Evolutionary conservation across 2,888 invertebrate genomes (phyloP).

Genomic region (Sthenelais limicola): DNA sequence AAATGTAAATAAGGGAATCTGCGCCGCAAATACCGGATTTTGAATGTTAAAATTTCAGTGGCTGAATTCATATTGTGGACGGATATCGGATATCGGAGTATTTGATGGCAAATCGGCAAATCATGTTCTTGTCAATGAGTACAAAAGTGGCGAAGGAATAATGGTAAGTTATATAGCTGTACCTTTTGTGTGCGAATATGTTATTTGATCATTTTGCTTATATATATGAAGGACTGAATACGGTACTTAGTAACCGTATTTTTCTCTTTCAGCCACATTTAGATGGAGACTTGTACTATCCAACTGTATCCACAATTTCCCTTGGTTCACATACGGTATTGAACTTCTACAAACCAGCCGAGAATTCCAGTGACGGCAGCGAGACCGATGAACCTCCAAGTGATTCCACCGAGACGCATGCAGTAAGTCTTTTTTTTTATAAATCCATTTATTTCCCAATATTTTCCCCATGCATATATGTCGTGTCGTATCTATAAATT

Average conservation of each 20-base stretch:
- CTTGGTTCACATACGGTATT: slow-evolving; percentile 93
- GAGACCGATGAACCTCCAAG: background rate
- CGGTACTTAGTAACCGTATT: slow-evolving; percentile 14
- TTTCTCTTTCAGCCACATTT: slow-evolving; percentile 82
- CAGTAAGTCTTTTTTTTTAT: no score
- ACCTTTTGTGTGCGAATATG: background rate
- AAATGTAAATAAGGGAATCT: no score
- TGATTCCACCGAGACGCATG: no score
- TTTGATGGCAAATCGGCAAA: slow-evolving; percentile 86
- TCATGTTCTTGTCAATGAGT: slow-evolving; percentile 96
- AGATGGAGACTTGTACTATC: slow-evolving; percentile 94
- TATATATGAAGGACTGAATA: background rate
- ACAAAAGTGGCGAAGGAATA: slow-evolving; percentile 93
- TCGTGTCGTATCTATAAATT: no score
- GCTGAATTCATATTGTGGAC: slow-evolving; percentile 82
- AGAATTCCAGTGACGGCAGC: background rate
- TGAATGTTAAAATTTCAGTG: slow-evolving; percentile 75
- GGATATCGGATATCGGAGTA: slow-evolving; percentile 79
- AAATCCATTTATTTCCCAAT: no score
- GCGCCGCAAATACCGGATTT: no score
- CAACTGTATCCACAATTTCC: slow-evolving; percentile 92
- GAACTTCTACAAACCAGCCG: slow-evolving; percentile 79
- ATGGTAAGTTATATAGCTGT: slow-evolving; percentile 77
- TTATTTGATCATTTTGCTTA: background rate
- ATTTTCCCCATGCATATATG: no score